These are phyloP conservation scores for Hapalemur alaotrensis DNA, from an alignment of 2,797 vertebrate species.

Conservation along the genomic window DNA sequence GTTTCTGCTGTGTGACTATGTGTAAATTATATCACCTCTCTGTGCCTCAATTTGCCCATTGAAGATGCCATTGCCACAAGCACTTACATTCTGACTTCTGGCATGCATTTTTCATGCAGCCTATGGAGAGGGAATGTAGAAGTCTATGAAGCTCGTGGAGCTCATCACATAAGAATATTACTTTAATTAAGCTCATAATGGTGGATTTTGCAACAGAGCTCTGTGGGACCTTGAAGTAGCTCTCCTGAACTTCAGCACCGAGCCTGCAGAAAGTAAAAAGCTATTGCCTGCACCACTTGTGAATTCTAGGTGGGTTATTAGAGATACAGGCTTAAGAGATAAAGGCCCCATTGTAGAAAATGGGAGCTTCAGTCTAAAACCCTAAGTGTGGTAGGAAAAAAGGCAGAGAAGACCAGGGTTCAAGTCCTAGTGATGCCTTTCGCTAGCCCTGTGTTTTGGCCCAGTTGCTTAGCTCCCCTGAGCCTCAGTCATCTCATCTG, in stretches of 20 bases:
- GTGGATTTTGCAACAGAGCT: conserved; percentile 76
- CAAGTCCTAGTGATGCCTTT: not conserved
- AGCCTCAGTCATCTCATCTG: not conserved
- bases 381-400: not conserved
- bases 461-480: not conserved
- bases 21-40: not conserved
- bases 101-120: conserved; percentile 83
- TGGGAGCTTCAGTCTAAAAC: not conserved
- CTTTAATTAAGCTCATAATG: conserved; percentile 84
- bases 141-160: conserved; percentile 78
- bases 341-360: not conserved
- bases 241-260: not conserved
- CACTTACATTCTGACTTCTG: conserved; percentile 75
- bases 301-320: not conserved
- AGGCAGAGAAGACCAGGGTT: not conserved
- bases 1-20: not conserved
- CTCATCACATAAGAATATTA: conserved; percentile 80
- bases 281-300: not conserved
- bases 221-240: conserved; percentile 62
- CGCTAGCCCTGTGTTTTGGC: not conserved
- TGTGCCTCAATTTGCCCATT: not conserved
- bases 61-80: conserved; percentile 78
- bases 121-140: conserved; percentile 79
- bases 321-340: conserved; percentile 38
- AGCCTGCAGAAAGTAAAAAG: not conserved